Conservation (phyloP, 2,888 invertebrate genomes). For the Ennomos fuscantarius region DNA sequence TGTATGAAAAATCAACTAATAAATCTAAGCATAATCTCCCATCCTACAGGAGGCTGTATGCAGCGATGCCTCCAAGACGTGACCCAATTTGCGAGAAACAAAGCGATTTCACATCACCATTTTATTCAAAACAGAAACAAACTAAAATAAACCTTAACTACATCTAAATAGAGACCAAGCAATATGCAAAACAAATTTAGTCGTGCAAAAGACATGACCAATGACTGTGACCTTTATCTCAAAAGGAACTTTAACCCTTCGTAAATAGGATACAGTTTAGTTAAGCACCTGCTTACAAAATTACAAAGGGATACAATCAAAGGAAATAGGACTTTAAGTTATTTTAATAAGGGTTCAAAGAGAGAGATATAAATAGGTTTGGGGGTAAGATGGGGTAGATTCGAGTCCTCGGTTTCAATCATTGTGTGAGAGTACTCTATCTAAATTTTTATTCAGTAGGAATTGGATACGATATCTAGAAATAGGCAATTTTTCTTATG, state of each 20-base stretch:
- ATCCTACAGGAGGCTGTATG: conserved; percentile 50
- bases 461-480: conserved; percentile 21
- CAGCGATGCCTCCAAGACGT: conserved; percentile 62
- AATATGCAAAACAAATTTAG: conserved; percentile 25
- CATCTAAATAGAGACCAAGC: conserved; percentile 30
- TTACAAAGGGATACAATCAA: conserved; percentile 23
- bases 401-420: conserved; percentile 40
- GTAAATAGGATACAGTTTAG: conserved; percentile 28
- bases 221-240: conserved; percentile 27
- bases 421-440: conserved; percentile 32
- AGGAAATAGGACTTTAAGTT: conserved; percentile 26
- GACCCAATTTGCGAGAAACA: conserved; percentile 76
- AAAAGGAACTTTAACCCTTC: conserved; percentile 33
- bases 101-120: conserved; percentile 59
- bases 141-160: conserved; percentile 32
- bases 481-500: conserved; percentile 17
- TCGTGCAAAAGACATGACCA: conserved; percentile 31
- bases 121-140: conserved; percentile 21
- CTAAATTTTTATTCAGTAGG: conserved; percentile 38
- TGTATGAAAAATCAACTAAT: not conserved
- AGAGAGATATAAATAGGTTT: conserved; percentile 1
- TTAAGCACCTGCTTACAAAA: conserved; percentile 12
- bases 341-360: conserved; percentile 11
- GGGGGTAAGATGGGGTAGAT: conserved; percentile 8
- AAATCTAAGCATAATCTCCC: not conserved